A percentile compares a stretch with the other conserved stretches of the same genome.
These are phyloP conservation scores for Pseudeuparius sepicola DNA, from an alignment of 2,888 invertebrate species.

Conservation along the genomic window DNA sequence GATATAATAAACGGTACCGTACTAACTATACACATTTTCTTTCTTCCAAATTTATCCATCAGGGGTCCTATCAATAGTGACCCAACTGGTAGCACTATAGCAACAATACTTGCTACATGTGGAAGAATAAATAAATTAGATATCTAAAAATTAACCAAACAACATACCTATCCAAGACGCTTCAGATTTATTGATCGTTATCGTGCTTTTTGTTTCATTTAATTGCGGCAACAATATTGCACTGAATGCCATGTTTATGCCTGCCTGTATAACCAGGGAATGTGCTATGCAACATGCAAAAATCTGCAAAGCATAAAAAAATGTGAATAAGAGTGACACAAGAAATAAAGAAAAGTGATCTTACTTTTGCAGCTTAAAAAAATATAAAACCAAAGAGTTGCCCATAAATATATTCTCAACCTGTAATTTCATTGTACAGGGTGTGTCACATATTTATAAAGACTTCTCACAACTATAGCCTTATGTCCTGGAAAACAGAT, in stretches of 20 bases:
- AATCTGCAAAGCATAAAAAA: conserved; percentile 32
- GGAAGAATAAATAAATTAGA: conserved; percentile 1
- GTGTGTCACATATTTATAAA: too few relatives aligned
- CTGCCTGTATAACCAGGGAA: conserved; percentile 45
- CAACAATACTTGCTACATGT: conserved; percentile 44
- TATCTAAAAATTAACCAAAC: not conserved
- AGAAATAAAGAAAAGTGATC: conserved; percentile 1
- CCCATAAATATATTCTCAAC: too few relatives aligned
- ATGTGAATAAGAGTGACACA: conserved; percentile 2
- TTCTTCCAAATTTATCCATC: conserved; percentile 48
- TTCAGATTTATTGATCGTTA: conserved; percentile 39
- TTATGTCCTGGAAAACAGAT: too few relatives aligned
- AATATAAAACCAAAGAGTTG: conserved; percentile 2
- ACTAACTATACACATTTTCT: conserved; percentile 38
- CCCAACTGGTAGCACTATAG: conserved; percentile 45
- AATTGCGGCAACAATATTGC: conserved; percentile 46
- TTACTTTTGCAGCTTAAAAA: not conserved
- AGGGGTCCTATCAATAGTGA: conserved; percentile 44
- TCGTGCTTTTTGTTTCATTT: conserved; percentile 32
- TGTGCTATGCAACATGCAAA: conserved; percentile 40
- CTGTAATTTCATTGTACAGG: too few relatives aligned
- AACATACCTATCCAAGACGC: conserved; percentile 48
- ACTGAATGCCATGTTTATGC: conserved; percentile 49
- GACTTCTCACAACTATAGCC: too few relatives aligned
- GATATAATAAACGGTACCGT: conserved; percentile 41